Base-by-base conservation (phyloP, 2,113 vertebrate genomes). In the Oncorhynchus clarkii region DNA sequence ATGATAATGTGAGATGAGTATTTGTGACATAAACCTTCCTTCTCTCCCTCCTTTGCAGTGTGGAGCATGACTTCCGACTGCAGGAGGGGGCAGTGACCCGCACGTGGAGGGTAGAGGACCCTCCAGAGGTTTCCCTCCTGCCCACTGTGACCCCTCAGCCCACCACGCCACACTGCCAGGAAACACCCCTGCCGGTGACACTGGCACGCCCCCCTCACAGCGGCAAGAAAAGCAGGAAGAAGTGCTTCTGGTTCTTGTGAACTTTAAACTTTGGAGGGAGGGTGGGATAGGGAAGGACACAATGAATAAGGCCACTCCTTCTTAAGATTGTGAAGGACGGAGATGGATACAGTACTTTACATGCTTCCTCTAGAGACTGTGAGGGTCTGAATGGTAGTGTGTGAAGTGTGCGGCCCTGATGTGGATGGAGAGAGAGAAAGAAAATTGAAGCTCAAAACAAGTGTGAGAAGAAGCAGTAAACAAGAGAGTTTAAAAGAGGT, bases 191-290 rank as follows among this genome's bases (percentile, higher is more conserved):
- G 65, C 51, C 84, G 3, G 85, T 84, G 80, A 79, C 80, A 26
- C 86, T 88, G 11, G 82, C 34, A 24, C 57, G 67, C 16, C 45
- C 71, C n/a, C 9, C 89, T 29, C 84, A 80, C 76, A 74, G 86
- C 71, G 76, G 87, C 83, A 94, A 93, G 88, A 94, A 93, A 84
- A 89, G 89, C 86, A 84, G 90, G 77, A 92, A 92, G 84, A 94
- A 93, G 78, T 94, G 93, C 82, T 94, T 94, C 86, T 94, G 93
- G 93, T 94, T 94, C 88, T 91, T 94, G 77, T 94, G 91, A 93
- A 76, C 22, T 27, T 34, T 94, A 90, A 93, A 75, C n/a, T 29
- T 45, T 26, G 11, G n/a, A n/a, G 13, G 8, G 62, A 0, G 34
- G 70, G 73, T 34, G 22, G 67, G 11, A 48, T 14, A 22, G 39